Conservation (phyloP, 2,888 invertebrate species). For the Polydrusus cervinus region DNA sequence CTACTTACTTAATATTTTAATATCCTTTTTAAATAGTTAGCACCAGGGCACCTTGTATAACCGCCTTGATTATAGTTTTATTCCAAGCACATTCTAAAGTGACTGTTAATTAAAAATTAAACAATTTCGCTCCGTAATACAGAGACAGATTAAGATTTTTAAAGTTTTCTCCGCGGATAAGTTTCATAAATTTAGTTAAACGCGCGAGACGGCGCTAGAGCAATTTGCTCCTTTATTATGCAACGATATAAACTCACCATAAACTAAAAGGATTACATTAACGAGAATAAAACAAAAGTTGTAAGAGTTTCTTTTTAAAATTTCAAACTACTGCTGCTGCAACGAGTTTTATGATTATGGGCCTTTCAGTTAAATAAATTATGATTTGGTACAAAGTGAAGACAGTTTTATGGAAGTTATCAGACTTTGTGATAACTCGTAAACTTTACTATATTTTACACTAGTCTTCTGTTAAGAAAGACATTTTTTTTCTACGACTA, state of each 20-base stretch:
- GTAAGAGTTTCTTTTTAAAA: constrained; percentile 52
- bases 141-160: constrained; percentile 37
- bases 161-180: constrained; percentile 36
- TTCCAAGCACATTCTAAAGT: background rate
- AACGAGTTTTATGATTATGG: constrained; percentile 49
- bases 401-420: constrained; percentile 27
- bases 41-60: too few species aligned
- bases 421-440: constrained; percentile 17
- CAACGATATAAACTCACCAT: constrained; percentile 58
- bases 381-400: constrained; percentile 44
- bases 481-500: too few species aligned
- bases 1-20: too few species aligned
- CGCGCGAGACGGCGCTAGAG: constrained; percentile 36
- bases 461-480: too few species aligned
- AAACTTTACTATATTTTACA: too few species aligned
- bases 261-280: constrained; percentile 59
- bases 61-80: too few species aligned
- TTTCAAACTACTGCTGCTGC: constrained; percentile 51
- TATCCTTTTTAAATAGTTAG: too few species aligned
- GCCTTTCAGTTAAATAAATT: constrained; percentile 40
- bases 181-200: constrained; percentile 39
- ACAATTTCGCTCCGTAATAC: constrained; percentile 19
- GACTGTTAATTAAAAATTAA: constrained; percentile 34
- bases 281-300: constrained; percentile 57
- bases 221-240: constrained; percentile 54